phyloP scores from a whole-genome alignment of 1,140 invertebrate species.

The Acyrthosiphon pisum region DNA sequence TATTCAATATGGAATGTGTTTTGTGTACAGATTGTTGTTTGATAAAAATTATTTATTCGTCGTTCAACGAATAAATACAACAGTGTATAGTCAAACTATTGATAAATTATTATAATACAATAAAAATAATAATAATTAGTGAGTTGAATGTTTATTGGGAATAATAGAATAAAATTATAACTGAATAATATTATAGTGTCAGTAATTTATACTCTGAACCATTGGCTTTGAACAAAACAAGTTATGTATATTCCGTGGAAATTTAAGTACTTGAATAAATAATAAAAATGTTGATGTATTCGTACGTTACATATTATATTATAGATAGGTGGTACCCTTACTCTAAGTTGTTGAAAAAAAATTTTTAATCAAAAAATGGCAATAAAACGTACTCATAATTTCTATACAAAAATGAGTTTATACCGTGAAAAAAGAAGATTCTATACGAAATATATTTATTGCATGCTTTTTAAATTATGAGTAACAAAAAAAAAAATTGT shows the following conservation, averaged over 20 bases:
- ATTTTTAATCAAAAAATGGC: slow-evolving; percentile 3
- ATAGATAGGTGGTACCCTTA: neutral
- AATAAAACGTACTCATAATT: slow-evolving; percentile 4
- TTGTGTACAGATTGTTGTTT: too few species aligned
- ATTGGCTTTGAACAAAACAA: neutral
- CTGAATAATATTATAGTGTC: neutral
- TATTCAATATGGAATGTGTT: neutral
- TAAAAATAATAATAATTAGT: neutral
- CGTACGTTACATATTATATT: neutral
- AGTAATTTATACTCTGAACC: neutral
- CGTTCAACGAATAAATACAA: neutral
- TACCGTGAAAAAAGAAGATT: neutral
- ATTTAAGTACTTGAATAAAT: neutral
- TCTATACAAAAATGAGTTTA: neutral
- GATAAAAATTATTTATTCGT: neutral
- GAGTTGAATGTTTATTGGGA: neutral
- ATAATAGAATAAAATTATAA: neutral
- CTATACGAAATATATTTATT: neutral
- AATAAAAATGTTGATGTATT: slow-evolving; percentile 16
- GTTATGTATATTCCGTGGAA: neutral
- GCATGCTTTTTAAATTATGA: neutral
- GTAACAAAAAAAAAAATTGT: neutral
- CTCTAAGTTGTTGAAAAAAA: neutral
- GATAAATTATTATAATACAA: neutral
- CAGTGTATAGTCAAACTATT: neutral